A percentile compares a stretch with the other conserved stretches of the same genome.
Evolutionary conservation across 2,888 invertebrate species (phyloP).

Genomic region (Graphium colonna): DNA sequence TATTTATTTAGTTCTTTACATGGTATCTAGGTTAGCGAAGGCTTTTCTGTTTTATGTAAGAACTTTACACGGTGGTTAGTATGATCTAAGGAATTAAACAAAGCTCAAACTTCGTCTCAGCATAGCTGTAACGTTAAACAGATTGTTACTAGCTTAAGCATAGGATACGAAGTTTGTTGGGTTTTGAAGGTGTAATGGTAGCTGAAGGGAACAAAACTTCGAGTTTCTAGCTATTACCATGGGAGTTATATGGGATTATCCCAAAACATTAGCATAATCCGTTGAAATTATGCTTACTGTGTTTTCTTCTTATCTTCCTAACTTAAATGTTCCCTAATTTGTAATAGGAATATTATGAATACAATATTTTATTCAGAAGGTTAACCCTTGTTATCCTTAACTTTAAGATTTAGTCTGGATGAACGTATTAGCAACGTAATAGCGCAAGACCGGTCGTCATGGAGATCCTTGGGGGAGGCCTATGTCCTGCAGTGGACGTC

Average conservation of each 20-base stretch:
- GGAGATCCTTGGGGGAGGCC: too few species aligned
- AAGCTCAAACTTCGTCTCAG: slow-evolving; percentile 7
- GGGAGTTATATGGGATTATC: slow-evolving; percentile 37
- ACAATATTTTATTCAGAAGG: too few species aligned
- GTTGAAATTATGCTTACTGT: slow-evolving; percentile 35
- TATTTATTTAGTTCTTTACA: not conserved
- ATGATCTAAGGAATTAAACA: slow-evolving; percentile 2
- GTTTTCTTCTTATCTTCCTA: not conserved
- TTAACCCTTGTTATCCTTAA: too few species aligned
- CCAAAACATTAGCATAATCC: slow-evolving; percentile 27
- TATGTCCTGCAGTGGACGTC: too few species aligned
- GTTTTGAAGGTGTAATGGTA: slow-evolving; percentile 26
- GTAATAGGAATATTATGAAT: too few species aligned
- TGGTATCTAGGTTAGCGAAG: not conserved
- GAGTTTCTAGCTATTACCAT: slow-evolving; percentile 29
- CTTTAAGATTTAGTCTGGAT: too few species aligned
- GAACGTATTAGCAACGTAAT: too few species aligned
- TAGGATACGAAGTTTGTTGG: slow-evolving; percentile 18
- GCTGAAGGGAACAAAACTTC: slow-evolving; percentile 27
- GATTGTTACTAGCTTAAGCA: slow-evolving; percentile 21
- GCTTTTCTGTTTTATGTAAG: not conserved
- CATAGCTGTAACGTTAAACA: slow-evolving; percentile 17
- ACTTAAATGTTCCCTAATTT: too few species aligned
- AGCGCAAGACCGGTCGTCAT: too few species aligned
- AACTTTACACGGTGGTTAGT: slow-evolving; percentile 4